These are phyloP conservation scores for Mus pahari DNA, from an alignment of 2,113 vertebrate species.

Conservation along the genomic window DNA sequence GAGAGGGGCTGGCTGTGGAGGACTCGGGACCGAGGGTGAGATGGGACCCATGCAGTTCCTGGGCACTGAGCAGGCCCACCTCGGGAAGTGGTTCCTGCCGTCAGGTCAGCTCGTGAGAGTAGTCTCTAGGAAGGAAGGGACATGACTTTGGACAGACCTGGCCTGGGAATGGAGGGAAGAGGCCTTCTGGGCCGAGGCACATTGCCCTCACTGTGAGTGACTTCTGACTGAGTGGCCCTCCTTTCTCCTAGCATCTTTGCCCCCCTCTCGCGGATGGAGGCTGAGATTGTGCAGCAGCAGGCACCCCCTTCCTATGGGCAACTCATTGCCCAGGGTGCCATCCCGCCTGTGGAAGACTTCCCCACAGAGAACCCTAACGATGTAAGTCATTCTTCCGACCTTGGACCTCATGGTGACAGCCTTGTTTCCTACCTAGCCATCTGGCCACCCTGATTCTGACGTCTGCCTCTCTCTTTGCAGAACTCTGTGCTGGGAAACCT, in stretches of 20 bases:
- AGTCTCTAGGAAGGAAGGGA: neutral
- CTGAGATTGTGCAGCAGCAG: slow-evolving; percentile 93
- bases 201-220: neutral
- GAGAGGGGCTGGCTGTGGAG: neutral
- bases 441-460: neutral
- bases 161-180: neutral
- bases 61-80: neutral
- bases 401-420: neutral
- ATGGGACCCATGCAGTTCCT: accelerated
- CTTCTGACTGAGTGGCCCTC: neutral
- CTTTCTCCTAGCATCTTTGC: slow-evolving; percentile 89
- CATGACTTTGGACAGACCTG: neutral
- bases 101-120: neutral
- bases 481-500: slow-evolving; percentile 91
- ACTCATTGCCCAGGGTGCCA: slow-evolving; percentile 94
- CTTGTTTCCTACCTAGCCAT: neutral
- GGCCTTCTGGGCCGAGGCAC: neutral
- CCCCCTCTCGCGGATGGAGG: slow-evolving; percentile 92
- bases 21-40: neutral
- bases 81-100: neutral
- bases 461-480: slow-evolving; percentile 78
- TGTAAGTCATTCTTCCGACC: slow-evolving; percentile 78
- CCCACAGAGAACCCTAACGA: slow-evolving; percentile 94
- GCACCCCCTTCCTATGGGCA: slow-evolving; percentile 95
- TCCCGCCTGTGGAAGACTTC: slow-evolving; percentile 95